Base-by-base conservation (phyloP, 2,888 invertebrate species). In the Tuberolachnus salignus region DNA sequence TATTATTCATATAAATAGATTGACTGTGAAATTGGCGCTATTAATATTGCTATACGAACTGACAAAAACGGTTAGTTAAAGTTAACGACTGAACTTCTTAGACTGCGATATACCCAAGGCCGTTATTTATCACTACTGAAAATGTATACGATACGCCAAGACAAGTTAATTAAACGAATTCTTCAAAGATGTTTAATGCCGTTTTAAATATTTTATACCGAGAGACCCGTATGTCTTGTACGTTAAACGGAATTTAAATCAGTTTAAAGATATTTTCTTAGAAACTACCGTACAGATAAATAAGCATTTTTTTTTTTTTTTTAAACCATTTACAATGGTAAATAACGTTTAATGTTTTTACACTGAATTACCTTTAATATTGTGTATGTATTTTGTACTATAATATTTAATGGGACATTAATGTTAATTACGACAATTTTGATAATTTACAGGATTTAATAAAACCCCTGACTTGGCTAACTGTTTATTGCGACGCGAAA, bases 101-200 rank as follows among this genome's bases (percentile, higher is more conserved):
- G 57, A 70, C 21, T 57, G n/a, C 34, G 16, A 34, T 34, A 34
- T 34, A 34, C 57, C 23, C 70, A 16, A 57, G 23, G 23, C n/a
- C 57, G 46, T 71, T 57, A 57, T 71, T 71, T 71, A 57, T 57
- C 71, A 46, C 13, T 57, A 59, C 69, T 70, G 69, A 55, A 55
- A 21, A 55, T 69, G 34, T 69, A 51, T 9, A 49, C 46, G 46
- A 10, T 34, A 69, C 11, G 42, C 69, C 11, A 44, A 55, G 69
- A 55, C 69, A 55, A 55, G 69, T 55, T 55, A 70, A 71, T 71
- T 57, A 46, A 71, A 71, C 8, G 44, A 23, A 59, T 71, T 59
- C 46, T 57, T 46, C 13, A 2, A 11, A 9, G 57, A 59, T 44
- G 44, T 71, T 46, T 46, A 57, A 59, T 13, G 46, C 57, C 23